These are phyloP conservation scores for Hypotaenidia okinawae DNA, from an alignment of 2,797 vertebrate genomes.

Conservation along the genomic window DNA sequence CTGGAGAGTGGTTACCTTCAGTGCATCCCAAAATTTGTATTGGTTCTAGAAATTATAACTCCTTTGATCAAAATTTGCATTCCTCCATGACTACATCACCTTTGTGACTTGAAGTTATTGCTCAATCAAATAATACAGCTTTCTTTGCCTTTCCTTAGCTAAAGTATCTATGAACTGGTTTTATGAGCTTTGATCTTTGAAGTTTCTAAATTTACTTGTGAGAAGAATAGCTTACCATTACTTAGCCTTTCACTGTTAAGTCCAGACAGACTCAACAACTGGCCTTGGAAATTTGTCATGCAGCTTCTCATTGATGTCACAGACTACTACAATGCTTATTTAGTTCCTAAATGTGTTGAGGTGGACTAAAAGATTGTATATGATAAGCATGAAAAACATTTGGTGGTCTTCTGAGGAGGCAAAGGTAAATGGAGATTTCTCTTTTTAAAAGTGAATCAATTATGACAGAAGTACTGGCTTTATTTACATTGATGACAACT, in stretches of 20 bases:
- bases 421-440: background rate
- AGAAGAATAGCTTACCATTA: background rate
- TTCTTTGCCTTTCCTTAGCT: background rate
- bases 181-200: background rate
- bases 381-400: background rate
- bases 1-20: background rate
- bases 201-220: background rate
- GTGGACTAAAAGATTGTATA: background rate
- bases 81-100: background rate
- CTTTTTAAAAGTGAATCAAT: background rate
- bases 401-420: background rate
- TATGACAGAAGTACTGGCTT: background rate
- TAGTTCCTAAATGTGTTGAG: background rate
- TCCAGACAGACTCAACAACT: background rate
- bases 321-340: background rate
- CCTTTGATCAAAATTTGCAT: background rate
- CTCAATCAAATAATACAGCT: background rate
- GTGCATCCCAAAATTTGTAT: background rate
- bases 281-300: background rate
- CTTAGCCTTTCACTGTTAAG: background rate
- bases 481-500: background rate
- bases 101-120: background rate
- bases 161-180: background rate
- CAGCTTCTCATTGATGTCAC: background rate
- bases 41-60: background rate